Evolutionary conservation across 2,888 invertebrate species (phyloP).

Genomic region (Melieria omissa): DNA sequence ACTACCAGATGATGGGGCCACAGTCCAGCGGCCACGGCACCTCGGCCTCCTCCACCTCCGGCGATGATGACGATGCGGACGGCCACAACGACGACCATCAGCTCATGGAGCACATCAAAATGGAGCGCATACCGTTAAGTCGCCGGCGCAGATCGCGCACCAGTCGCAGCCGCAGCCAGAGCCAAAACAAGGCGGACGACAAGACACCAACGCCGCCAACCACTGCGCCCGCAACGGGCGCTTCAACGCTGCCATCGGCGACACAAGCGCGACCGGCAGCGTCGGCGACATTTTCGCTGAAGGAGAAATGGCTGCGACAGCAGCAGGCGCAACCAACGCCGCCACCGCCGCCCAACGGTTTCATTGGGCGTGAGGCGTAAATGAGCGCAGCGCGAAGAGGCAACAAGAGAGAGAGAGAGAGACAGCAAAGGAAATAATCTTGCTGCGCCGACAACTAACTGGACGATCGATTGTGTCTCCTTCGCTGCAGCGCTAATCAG

Average conservation of each 20-base stretch:
- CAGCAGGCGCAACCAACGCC: conserved; percentile 45
- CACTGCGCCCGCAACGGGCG: conserved; percentile 32
- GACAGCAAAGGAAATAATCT: background rate
- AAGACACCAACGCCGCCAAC: conserved; percentile 34
- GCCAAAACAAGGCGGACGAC: conserved; percentile 24
- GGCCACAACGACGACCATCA: conserved; percentile 44
- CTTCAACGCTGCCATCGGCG: conserved; percentile 38
- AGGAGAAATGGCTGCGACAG: conserved; percentile 62
- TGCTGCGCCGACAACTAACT: background rate
- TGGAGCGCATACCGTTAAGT: conserved; percentile 57
- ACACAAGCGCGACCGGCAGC: conserved; percentile 22
- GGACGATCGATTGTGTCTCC: background rate
- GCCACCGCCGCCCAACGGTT: conserved; percentile 63
- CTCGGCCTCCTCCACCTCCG: conserved; percentile 41
- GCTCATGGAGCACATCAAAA: conserved; percentile 55
- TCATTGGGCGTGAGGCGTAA: conserved; percentile 62
- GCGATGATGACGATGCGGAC: conserved; percentile 45
- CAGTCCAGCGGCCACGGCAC: conserved; percentile 13
- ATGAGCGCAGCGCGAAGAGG: conserved; percentile 8
- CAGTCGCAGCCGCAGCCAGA: conserved; percentile 46
- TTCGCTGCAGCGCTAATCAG: too few relatives aligned
- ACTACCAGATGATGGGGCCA: conserved; percentile 53
- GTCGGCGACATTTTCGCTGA: conserved; percentile 49
- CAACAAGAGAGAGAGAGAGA: conserved; percentile 26
- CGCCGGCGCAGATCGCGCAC: conserved; percentile 39